Conservation (phyloP, 2,113 vertebrate genomes). For the Thomomys bottae region DNA sequence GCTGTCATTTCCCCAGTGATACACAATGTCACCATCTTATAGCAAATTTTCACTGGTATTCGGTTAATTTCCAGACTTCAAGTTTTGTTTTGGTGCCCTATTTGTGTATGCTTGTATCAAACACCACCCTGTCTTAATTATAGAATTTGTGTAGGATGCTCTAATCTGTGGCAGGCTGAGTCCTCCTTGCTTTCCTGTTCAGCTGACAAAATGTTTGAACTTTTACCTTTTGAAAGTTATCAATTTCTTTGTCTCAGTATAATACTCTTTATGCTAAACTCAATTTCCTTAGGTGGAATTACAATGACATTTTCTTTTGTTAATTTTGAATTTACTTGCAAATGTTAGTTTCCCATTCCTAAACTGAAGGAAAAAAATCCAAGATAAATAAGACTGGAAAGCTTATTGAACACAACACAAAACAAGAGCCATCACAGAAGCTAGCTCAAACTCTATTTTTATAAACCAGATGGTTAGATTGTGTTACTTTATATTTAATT, state of each 20-base stretch:
- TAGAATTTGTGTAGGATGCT: accelerated
- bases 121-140: background rate
- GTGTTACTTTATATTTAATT: background rate
- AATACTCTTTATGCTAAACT: background rate
- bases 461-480: background rate
- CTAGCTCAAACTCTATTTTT: background rate
- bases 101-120: background rate
- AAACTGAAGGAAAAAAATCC: background rate
- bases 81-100: background rate
- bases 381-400: background rate
- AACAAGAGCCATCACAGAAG: background rate
- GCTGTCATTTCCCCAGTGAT: background rate
- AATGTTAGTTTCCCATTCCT: background rate
- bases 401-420: background rate
- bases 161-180: background rate
- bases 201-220: background rate
- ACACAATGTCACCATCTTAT: no score
- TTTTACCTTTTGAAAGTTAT: background rate
- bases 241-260: background rate
- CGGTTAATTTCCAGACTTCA: background rate
- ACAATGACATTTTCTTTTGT: background rate
- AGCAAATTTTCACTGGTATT: background rate
- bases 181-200: background rate
- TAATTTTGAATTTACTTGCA: background rate
- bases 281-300: background rate